phyloP scores from a whole-genome alignment of 2,113 vertebrate species.

The Ophthalmolycus amberensis region DNA sequence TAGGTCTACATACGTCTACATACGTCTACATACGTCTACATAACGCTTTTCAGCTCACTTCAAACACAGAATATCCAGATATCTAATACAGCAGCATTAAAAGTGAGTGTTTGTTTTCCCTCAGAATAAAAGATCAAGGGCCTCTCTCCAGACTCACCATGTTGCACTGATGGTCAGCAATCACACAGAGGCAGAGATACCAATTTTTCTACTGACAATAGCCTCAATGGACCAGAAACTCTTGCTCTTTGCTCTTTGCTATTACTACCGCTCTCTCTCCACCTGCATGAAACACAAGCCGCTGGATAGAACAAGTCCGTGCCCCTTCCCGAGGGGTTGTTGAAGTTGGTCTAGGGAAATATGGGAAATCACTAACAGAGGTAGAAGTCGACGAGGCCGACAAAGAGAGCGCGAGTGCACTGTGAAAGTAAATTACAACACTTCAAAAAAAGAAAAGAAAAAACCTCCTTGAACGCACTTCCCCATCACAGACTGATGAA shows the following conservation, averaged over 20 bases:
- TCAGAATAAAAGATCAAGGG: slow-evolving; percentile 64
- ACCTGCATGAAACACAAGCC: slow-evolving; percentile 58
- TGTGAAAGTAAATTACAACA: slow-evolving; percentile 54
- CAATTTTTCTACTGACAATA: slow-evolving; percentile 50
- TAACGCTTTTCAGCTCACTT: not conserved
- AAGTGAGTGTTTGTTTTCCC: slow-evolving; percentile 62
- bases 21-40: not conserved
- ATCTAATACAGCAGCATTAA: slow-evolving; percentile 26
- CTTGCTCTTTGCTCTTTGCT: slow-evolving; percentile 52
- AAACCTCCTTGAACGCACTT: slow-evolving; percentile 22
- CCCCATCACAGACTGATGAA: slow-evolving; percentile 7
- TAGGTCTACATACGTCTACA: too few relatives aligned
- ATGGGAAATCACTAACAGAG: slow-evolving; percentile 61
- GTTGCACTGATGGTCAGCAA: slow-evolving; percentile 63
- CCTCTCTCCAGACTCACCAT: slow-evolving; percentile 36
- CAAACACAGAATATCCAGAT: slow-evolving; percentile 13
- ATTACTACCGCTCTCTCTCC: slow-evolving; percentile 49
- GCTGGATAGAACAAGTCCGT: slow-evolving; percentile 53
- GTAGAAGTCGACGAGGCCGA: slow-evolving; percentile 38
- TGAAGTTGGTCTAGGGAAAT: slow-evolving; percentile 52
- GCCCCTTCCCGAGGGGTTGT: slow-evolving; percentile 56
- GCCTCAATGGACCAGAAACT: slow-evolving; percentile 62
- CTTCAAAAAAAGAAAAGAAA: slow-evolving; percentile 9
- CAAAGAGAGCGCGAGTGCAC: slow-evolving; percentile 34
- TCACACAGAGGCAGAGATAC: slow-evolving; percentile 47